These are phyloP conservation scores for Dryococelus australis DNA, from an alignment of 2,888 invertebrate species.

Conservation along the genomic window DNA sequence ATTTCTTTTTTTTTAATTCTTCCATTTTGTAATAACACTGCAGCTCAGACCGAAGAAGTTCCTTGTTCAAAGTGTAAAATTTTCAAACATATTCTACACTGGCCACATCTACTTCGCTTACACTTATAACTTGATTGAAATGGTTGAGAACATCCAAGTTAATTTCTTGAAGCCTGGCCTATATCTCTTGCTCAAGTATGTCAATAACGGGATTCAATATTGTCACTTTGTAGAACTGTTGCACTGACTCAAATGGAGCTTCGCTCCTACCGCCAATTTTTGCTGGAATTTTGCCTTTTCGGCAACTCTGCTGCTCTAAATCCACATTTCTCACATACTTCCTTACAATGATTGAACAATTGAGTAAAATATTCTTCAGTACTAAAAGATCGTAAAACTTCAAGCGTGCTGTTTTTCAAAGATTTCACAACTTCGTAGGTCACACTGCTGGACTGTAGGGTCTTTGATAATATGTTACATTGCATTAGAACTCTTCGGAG, in stretches of 20 bases:
- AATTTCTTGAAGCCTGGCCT: not conserved
- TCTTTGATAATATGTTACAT: too few species aligned
- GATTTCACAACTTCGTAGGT: not conserved
- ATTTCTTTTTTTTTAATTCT: not conserved
- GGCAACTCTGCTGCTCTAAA: not conserved
- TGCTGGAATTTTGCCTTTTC: not conserved
- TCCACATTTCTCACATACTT: not conserved
- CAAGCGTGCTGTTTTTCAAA: not conserved
- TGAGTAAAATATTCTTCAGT: conserved; percentile 5
- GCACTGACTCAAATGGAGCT: too few species aligned
- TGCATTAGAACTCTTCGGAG: too few species aligned
- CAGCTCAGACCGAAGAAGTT: not conserved
- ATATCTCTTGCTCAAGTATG: not conserved
- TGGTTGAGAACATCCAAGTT: not conserved
- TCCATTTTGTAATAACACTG: not conserved
- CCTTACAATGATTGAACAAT: not conserved
- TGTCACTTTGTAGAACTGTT: too few species aligned
- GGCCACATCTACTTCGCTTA: not conserved
- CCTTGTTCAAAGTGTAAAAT: conserved; percentile 12
- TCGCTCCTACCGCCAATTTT: not conserved
- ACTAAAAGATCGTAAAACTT: not conserved
- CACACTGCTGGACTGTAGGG: conserved; percentile 20
- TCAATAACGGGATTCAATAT: not conserved
- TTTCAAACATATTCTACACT: too few species aligned
- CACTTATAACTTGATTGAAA: not conserved